Base-by-base conservation (phyloP, 2,113 vertebrate species). In the Numida meleagris region DNA sequence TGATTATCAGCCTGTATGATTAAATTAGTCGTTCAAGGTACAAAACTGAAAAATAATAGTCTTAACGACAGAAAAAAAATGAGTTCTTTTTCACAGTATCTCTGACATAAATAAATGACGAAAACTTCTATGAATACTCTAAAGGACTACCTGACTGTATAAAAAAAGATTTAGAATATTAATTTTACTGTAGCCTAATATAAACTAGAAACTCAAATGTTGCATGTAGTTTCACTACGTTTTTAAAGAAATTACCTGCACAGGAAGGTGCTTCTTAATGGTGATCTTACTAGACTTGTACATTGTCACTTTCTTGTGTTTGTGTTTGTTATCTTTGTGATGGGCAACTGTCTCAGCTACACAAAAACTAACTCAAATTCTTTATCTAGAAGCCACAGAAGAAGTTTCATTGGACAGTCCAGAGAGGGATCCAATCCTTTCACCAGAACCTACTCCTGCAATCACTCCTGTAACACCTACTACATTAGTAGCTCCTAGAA, bases 331-430 rank as follows among this genome's bases (percentile, higher is more conserved):
- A 5, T 75, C 16, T 92, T 82, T 74, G 6, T 78, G 70, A 65
- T 75, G 27, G 18, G 33, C 48, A 38, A 43, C 13, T 14, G 9
- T 45, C 62, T 73, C 12, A 61, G 3, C 58, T 82, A 38, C 20
- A 21, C 13, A 68, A 55, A 62, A 79, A 42, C 6, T 68, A 83
- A 96, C 72, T 92, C 72, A 58, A 78, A 88, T 82, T 94, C 38
- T 96, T 65, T 93, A n/a, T 95, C 31, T 91, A 99, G 99, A 99
- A 97, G 99, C 99, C 50, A 99, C 99, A 86, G 99, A 99, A 96
- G 99, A 99, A 94, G 99, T 99, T 72, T 99, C 99, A 9, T 86
- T 99, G 98, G 99, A 99, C 96, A 99, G 99, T 96, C 99, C 99
- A 0, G 99, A 99, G 97, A 98, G 98, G 61, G 99, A 99, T 50